Evolutionary conservation across 2,113 vertebrate species (phyloP).

Genomic region (Daboia siamensis): DNA sequence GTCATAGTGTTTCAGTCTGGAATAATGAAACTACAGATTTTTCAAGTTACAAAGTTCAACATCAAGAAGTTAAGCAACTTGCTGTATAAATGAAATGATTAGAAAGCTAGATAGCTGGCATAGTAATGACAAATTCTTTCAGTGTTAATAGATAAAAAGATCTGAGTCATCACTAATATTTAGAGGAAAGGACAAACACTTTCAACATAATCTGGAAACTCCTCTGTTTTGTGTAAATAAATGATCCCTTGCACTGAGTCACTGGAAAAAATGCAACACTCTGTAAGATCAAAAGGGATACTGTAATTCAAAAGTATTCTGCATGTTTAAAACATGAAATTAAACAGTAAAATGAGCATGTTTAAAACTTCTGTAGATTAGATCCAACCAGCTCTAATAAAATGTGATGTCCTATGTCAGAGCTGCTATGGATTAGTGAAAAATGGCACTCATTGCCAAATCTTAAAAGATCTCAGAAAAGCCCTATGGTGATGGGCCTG

Average conservation of each 20-base stretch:
- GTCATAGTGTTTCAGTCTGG: background rate
- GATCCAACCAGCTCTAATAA: conserved; percentile 10
- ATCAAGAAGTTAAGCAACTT: conserved; percentile 21
- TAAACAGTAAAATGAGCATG: conserved; percentile 33
- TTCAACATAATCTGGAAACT: conserved; percentile 71
- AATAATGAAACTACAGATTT: background rate
- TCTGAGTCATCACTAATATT: conserved; percentile 50
- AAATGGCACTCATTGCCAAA: background rate
- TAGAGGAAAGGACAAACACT: conserved; percentile 62
- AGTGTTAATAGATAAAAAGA: conserved; percentile 47
- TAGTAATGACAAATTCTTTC: conserved; percentile 43
- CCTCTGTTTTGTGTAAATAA: conserved; percentile 63
- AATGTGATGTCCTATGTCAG: background rate
- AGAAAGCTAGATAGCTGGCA: conserved; percentile 39
- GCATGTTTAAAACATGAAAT: conserved; percentile 55
- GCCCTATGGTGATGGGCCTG: background rate
- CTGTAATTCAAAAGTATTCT: conserved; percentile 23
- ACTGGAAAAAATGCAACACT: conserved; percentile 66
- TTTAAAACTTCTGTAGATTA: conserved; percentile 13
- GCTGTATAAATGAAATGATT: conserved; percentile 23
- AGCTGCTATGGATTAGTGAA: background rate
- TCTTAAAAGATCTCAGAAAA: background rate
- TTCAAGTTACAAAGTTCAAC: background rate
- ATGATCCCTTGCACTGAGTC: conserved; percentile 70
- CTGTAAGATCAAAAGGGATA: conserved; percentile 63